These are phyloP conservation scores for Lithophane ornitopus DNA, from an alignment of 2,888 invertebrate genomes.

Conservation along the genomic window DNA sequence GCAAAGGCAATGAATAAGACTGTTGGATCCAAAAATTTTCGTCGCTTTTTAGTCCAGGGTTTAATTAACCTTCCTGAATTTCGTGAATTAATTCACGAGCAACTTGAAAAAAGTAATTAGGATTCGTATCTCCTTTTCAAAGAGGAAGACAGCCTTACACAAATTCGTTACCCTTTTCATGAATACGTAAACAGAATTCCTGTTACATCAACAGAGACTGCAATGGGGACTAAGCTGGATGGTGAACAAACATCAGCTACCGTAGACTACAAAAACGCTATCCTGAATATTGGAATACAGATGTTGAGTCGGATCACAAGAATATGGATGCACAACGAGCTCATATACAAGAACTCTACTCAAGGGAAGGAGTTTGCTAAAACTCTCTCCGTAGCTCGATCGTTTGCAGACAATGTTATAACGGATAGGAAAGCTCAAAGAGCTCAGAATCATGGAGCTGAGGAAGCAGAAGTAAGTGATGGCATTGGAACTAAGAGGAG, in stretches of 20 bases:
- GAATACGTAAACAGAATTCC: background rate
- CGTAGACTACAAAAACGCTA: constrained; percentile 87
- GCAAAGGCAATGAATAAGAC: background rate
- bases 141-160: background rate
- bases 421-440: constrained; percentile 79
- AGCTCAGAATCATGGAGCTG: constrained; percentile 33
- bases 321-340: constrained; percentile 90
- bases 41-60: background rate
- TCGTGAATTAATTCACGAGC: background rate
- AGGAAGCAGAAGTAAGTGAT: constrained; percentile 46
- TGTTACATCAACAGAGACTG: constrained; percentile 82
- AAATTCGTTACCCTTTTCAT: background rate
- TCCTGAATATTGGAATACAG: constrained; percentile 78
- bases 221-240: constrained; percentile 91
- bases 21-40: too few relatives aligned
- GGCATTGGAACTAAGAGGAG: constrained; percentile 80
- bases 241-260: constrained; percentile 79
- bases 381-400: constrained; percentile 85
- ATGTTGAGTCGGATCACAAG: constrained; percentile 75
- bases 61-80: background rate
- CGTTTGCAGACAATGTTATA: constrained; percentile 90
- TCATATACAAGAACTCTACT: constrained; percentile 85
- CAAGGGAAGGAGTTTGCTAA: constrained; percentile 86
- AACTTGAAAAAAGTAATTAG: constrained; percentile 3
- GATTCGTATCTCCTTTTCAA: constrained; percentile 17